phyloP scores from a whole-genome alignment of 1,140 invertebrate species.

The Zaprionus inermis region DNA sequence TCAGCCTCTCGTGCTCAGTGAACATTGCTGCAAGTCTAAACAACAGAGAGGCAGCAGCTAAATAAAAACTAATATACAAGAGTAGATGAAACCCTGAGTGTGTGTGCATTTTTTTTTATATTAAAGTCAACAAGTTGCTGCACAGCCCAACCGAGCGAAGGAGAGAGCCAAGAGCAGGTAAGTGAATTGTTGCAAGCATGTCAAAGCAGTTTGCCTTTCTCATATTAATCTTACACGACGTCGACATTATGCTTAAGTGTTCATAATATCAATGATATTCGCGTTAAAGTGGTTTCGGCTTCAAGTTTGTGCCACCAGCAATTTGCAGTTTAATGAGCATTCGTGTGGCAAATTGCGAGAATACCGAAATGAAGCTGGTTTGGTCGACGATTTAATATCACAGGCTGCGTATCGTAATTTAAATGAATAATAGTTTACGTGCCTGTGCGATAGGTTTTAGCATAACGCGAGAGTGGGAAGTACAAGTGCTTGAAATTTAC shows the following conservation, averaged over 20 bases:
- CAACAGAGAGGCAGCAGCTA: not conserved
- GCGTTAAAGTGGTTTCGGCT: conserved; percentile 8
- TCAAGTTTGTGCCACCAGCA: not conserved
- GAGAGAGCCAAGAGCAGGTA: conserved; percentile 54
- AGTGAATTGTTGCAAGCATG: conserved; percentile 39
- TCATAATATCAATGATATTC: conserved; percentile 53
- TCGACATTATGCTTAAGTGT: conserved; percentile 47
- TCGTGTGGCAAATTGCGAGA: conserved; percentile 3
- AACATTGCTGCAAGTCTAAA: conserved; percentile 49
- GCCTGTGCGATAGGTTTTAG: not conserved
- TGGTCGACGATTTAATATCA: not conserved
- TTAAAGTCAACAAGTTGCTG: conserved; percentile 81
- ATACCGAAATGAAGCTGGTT: not conserved
- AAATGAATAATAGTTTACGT: conserved; percentile 1
- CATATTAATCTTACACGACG: conserved; percentile 15
- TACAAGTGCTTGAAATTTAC: not conserved
- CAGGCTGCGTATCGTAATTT: not conserved
- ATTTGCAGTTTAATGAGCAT: not conserved
- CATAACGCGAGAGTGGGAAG: not conserved
- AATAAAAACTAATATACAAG: conserved; percentile 71
- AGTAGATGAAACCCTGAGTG: conserved; percentile 45
- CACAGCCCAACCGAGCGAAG: conserved; percentile 42
- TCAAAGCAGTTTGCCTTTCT: conserved; percentile 24
- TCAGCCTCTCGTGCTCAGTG: conserved; percentile 48
- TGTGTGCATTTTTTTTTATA: conserved; percentile 75